These are phyloP conservation scores for Drosophila persimilis DNA, from an alignment of 1,140 invertebrate species.

Conservation along the genomic window DNA sequence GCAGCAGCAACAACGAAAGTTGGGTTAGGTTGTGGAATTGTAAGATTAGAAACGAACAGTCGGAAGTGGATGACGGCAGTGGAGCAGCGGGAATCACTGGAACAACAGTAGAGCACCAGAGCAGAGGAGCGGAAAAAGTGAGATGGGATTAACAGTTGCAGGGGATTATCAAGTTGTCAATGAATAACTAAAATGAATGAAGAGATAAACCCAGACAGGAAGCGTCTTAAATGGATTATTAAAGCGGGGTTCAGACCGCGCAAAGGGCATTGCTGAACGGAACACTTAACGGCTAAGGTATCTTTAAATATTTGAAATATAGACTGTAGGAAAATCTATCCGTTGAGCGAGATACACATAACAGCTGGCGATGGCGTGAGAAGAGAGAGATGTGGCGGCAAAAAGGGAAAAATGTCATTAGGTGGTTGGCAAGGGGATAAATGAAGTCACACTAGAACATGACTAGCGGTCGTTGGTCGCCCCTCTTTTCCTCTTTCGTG, in stretches of 20 bases:
- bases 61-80: constrained; percentile 45
- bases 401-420: too few relatives aligned
- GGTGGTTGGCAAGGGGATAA: too few relatives aligned
- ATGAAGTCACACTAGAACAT: too few relatives aligned
- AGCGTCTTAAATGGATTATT: constrained; percentile 34
- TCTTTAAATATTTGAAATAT: too few relatives aligned
- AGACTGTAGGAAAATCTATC: too few relatives aligned
- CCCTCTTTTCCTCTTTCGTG: too few relatives aligned
- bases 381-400: too few relatives aligned
- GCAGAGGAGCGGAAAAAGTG: constrained; percentile 30
- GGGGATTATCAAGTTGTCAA: constrained; percentile 73
- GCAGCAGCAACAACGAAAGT: constrained; percentile 55
- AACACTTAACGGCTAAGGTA: too few relatives aligned
- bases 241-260: not conserved
- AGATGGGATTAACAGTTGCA: constrained; percentile 64
- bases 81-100: constrained; percentile 1
- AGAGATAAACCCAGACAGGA: constrained; percentile 46
- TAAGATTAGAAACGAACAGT: constrained; percentile 55
- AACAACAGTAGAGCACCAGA: not conserved
- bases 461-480: too few relatives aligned
- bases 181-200: constrained; percentile 55
- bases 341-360: too few relatives aligned
- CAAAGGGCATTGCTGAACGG: too few relatives aligned
- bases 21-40: constrained; percentile 78
- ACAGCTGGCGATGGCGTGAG: too few relatives aligned